phyloP scores from a whole-genome alignment of 2,113 vertebrate species.

The Pluvialis apricaria region DNA sequence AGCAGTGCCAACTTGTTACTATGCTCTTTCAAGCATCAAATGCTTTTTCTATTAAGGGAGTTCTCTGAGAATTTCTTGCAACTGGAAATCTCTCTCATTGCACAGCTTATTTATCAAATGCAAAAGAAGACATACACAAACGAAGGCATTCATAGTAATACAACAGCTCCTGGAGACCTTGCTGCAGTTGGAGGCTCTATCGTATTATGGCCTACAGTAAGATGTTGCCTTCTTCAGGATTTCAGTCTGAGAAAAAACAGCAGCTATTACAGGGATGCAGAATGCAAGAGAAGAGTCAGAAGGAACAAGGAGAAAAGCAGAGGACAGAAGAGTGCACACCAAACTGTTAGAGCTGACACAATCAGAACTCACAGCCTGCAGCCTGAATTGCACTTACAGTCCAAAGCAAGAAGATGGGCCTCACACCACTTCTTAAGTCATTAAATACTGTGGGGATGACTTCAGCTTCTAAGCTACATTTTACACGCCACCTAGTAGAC shows the following conservation, averaged over 20 bases:
- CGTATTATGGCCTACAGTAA: background rate
- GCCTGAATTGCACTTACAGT: background rate
- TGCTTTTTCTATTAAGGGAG: conserved; percentile 43
- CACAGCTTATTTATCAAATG: background rate
- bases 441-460: background rate
- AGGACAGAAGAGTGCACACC: background rate
- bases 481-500: background rate
- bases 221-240: background rate
- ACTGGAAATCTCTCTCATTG: background rate
- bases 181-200: background rate
- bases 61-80: background rate
- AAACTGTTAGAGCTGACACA: background rate
- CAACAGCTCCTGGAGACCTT: background rate
- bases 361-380: background rate
- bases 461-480: background rate
- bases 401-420: background rate
- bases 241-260: background rate
- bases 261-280: background rate
- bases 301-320: background rate
- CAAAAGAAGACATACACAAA: background rate
- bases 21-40: conserved; percentile 21
- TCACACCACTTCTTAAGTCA: background rate
- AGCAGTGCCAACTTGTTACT: conserved; percentile 53
- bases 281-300: background rate
- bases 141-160: background rate